These are phyloP conservation scores for Tetragnatha montana DNA, from an alignment of 2,888 invertebrate genomes.

Conservation along the genomic window DNA sequence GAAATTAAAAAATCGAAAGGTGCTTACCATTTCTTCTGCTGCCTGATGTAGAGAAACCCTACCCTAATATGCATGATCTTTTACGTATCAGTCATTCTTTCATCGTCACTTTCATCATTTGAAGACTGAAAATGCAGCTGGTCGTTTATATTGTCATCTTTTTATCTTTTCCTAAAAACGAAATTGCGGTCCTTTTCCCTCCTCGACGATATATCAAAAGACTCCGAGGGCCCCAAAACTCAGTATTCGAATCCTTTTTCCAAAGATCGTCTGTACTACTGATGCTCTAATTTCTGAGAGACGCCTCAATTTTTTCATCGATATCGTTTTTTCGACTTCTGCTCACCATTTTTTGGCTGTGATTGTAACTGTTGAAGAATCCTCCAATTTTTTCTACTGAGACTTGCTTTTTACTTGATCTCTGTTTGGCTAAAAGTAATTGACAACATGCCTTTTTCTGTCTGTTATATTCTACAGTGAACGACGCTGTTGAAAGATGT, in stretches of 20 bases:
- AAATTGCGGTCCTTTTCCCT: constrained; percentile 23
- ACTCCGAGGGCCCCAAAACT: constrained; percentile 29
- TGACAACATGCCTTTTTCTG: neutral
- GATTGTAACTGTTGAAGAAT: constrained; percentile 54
- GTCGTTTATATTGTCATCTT: constrained; percentile 61
- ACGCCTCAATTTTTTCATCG: constrained; percentile 23
- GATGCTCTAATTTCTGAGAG: constrained; percentile 29
- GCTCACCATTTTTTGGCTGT: constrained; percentile 69
- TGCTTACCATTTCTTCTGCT: constrained; percentile 68
- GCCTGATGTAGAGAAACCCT: constrained; percentile 66
- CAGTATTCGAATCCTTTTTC: constrained; percentile 60
- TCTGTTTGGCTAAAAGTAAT: constrained; percentile 1
- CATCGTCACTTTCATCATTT: constrained; percentile 66
- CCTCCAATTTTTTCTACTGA: constrained; percentile 9
- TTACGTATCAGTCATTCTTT: constrained; percentile 65
- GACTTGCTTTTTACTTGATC: constrained; percentile 36
- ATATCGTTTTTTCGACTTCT: constrained; percentile 56
- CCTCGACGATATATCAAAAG: constrained; percentile 27
- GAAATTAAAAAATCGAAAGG: constrained; percentile 62
- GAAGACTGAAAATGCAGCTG: constrained; percentile 32
- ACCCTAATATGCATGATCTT: constrained; percentile 64
- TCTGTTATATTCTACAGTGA: constrained; percentile 7
- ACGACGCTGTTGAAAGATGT: constrained; percentile 15
- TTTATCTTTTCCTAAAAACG: constrained; percentile 62
- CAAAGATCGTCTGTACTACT: constrained; percentile 51